Evolutionary conservation across 2,113 vertebrate genomes (phyloP).

Genomic region (Jacana jacana): DNA sequence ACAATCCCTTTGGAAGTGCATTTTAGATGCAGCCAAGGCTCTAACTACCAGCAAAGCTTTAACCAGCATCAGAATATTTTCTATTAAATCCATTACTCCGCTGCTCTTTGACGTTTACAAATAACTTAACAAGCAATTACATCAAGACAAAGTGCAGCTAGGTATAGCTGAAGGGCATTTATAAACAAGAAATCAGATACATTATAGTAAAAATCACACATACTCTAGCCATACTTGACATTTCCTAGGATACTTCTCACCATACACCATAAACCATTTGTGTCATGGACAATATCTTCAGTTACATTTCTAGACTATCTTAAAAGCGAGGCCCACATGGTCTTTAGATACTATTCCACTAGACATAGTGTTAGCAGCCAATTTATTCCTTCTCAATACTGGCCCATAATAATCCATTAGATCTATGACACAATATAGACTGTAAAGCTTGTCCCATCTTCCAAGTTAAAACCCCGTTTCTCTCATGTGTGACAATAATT

Average conservation of each 20-base stretch:
- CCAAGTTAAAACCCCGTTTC: background rate
- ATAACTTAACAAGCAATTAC: background rate
- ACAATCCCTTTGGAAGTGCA: background rate
- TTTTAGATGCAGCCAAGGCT: background rate
- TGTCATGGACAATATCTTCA: background rate
- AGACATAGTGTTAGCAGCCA: background rate
- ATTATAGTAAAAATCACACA: background rate
- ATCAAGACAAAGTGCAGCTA: background rate
- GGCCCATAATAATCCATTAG: background rate
- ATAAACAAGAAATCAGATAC: background rate
- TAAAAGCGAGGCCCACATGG: background rate
- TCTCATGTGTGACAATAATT: background rate
- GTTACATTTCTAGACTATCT: background rate
- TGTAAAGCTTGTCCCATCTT: background rate
- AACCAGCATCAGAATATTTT: background rate
- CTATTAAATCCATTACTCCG: background rate
- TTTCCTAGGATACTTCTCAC: background rate
- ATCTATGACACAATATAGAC: background rate
- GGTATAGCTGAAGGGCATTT: background rate
- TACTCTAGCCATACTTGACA: background rate
- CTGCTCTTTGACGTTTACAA: background rate
- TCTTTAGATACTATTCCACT: background rate
- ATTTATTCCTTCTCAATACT: background rate
- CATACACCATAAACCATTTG: fast-evolving
- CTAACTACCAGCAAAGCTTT: background rate